Percentiles rank a stretch among this genome's conserved stretches.
Conservation (phyloP, 2,113 vertebrate species). For the Eublepharis macularius region DNA sequence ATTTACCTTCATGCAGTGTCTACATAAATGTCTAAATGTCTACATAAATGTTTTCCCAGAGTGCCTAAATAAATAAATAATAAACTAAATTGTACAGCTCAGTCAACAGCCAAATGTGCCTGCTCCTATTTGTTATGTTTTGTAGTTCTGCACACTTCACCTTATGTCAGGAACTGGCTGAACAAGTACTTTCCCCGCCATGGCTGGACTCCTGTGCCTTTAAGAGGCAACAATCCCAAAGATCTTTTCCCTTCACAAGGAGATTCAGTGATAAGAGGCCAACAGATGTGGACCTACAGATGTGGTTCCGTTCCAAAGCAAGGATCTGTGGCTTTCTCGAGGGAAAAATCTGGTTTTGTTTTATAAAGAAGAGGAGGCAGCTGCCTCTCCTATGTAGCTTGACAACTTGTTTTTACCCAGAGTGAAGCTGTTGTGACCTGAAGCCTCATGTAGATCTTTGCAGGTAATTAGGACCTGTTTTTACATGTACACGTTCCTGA, state of each 20-base stretch:
- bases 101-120: too few relatives aligned
- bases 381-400: background rate
- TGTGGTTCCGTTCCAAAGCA: background rate
- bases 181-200: background rate
- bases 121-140: background rate
- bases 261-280: background rate
- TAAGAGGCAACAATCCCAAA: background rate
- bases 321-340: background rate
- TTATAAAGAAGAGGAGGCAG: background rate
- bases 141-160: background rate
- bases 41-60: too few relatives aligned
- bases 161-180: background rate
- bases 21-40: too few relatives aligned
- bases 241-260: background rate
- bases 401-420: background rate
- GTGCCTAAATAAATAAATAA: background rate
- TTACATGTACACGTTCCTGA: background rate
- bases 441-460: background rate
- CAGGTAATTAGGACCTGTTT: constrained; percentile 13
- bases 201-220: background rate
- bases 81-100: background rate
- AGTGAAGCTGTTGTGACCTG: background rate
- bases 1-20: too few relatives aligned
- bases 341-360: background rate
- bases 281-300: background rate